Conservation (phyloP, 2,113 vertebrate species). For the Stegostoma tigrinum region DNA sequence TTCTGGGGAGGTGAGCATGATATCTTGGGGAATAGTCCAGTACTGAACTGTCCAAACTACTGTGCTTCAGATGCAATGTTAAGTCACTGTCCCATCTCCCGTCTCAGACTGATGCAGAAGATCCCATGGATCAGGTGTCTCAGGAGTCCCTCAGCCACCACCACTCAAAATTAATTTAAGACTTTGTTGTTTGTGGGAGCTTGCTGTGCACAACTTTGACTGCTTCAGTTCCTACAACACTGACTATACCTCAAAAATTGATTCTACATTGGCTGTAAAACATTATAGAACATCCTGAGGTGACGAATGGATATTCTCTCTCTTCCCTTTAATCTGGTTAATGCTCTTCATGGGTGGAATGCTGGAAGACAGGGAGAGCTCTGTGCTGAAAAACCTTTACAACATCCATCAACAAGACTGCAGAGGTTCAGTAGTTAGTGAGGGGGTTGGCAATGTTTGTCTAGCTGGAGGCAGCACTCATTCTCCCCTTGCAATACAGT, state of each 20-base stretch:
- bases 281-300: neutral
- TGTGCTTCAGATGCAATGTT: neutral
- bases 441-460: neutral
- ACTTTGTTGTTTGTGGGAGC: neutral
- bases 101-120: neutral
- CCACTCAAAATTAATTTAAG: neutral
- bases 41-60: neutral
- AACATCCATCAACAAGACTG: neutral
- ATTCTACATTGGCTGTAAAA: neutral
- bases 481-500: neutral
- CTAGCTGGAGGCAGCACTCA: neutral
- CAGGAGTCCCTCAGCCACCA: neutral
- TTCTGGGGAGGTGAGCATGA: no score
- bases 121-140: neutral
- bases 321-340: neutral
- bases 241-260: neutral
- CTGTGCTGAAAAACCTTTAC: neutral
- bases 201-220: neutral
- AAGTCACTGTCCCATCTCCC: neutral
- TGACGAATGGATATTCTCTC: neutral
- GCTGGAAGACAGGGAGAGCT: neutral
- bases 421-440: neutral
- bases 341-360: neutral
- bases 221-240: neutral
- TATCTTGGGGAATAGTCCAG: neutral